These are phyloP conservation scores for Gobio occitaniae DNA, from an alignment of 2,797 vertebrate species.

Conservation along the genomic window DNA sequence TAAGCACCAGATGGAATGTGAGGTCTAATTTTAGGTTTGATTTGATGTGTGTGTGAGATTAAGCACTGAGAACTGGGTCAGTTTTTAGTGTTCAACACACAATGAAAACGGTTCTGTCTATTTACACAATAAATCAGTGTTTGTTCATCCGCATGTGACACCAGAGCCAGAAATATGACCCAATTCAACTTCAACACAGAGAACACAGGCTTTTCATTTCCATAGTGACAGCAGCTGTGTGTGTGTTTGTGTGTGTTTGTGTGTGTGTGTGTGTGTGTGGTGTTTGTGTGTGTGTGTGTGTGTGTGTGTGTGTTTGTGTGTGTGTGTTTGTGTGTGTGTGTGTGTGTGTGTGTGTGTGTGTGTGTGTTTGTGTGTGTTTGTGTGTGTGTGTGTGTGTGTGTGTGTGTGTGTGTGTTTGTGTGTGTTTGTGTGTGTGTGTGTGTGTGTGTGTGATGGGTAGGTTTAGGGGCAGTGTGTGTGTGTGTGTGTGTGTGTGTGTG, in stretches of 20 bases:
- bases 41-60: not conserved
- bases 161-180: not conserved
- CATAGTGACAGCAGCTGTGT: not conserved
- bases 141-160: not conserved
- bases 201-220: not conserved
- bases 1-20: not conserved
- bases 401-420: too few species aligned
- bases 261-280: constrained; percentile 9
- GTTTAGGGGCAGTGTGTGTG: too few species aligned
- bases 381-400: too few species aligned
- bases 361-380: too few species aligned
- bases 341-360: too few species aligned
- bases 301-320: too few species aligned
- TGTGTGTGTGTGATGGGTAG: too few species aligned
- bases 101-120: not conserved
- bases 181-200: not conserved
- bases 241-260: not conserved
- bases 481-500: too few species aligned
- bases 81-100: not conserved
- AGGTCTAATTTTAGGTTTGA: not conserved
- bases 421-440: too few species aligned
- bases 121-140: not conserved
- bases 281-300: not conserved
- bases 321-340: too few species aligned
- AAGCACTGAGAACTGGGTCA: not conserved